These are phyloP conservation scores for Caenorhabditis doughertyi DNA, from an alignment of 2,888 invertebrate species.

Conservation along the genomic window DNA sequence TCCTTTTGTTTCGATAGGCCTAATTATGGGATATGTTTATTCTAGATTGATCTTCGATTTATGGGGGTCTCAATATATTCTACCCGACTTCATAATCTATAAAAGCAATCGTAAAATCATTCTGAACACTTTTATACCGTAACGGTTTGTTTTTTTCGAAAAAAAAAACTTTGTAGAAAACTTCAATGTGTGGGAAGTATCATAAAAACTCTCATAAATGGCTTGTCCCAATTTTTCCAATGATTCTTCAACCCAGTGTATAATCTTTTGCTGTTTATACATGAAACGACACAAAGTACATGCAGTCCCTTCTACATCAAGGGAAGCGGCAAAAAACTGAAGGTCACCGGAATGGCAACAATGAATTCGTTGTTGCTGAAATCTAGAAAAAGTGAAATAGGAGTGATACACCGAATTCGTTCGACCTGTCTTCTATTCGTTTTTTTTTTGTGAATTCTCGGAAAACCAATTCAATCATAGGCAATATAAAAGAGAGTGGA, in stretches of 20 bases:
- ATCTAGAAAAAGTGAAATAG: background rate
- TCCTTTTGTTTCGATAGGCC: background rate
- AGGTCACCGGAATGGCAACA: conserved; percentile 39
- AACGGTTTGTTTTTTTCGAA: too few relatives aligned
- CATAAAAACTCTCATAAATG: conserved; percentile 27
- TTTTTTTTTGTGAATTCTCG: conserved; percentile 17
- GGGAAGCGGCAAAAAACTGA: conserved; percentile 32
- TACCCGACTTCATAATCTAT: too few relatives aligned
- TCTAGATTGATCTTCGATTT: too few relatives aligned
- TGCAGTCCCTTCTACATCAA: background rate
- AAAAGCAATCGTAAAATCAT: too few relatives aligned
- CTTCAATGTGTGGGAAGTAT: background rate
- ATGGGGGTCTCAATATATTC: too few relatives aligned
- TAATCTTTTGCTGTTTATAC: conserved; percentile 38
- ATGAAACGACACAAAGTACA: conserved; percentile 32
- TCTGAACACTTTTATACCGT: too few relatives aligned
- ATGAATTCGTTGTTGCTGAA: conserved; percentile 8
- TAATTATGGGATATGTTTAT: too few relatives aligned
- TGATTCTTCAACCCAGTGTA: background rate
- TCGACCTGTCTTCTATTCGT: background rate
- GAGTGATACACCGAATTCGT: background rate
- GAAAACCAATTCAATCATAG: conserved; percentile 13
- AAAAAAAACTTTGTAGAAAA: background rate
- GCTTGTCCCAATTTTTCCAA: background rate
- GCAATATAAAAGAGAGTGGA: background rate